Evolutionary conservation across 2,888 invertebrate species (phyloP), one percentile per base, ranked within the genome.

Genomic region (Automeris io): DNA sequence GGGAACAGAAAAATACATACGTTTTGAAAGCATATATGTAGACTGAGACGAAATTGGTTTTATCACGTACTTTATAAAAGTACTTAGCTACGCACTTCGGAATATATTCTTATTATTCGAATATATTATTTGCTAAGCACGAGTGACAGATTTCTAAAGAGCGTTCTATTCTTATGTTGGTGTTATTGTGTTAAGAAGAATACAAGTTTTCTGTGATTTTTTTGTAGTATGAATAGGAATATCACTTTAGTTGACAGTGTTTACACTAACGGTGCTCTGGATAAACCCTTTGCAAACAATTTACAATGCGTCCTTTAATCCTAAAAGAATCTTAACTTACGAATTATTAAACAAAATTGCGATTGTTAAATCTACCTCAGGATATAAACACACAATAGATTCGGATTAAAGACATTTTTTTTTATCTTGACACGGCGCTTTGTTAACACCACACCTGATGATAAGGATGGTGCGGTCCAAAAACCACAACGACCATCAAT

Each of bases 161-260:
- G 16, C 16, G 13, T 16, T 57, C 55, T 54, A 59, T 57, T 50
- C 46, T 51, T 45, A 61, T 53, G 47, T 57, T 52, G 8, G 25
- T 31, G 40, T 59, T 57, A 76, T 75, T 77, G 68, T 77, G 57
- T 59, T 50, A 48, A 29, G 16, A 61, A 60, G 74, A 79, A 79
- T 70, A 72, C 62, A 62, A 66, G 76, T 75, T 79, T 74, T 70
- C 56, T 43, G n/a, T 49, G 52, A 54, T 54, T 50, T 51, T 66
- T 54, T 51, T 69, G 75, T 81, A 78, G 75, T 80, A 60, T 48
- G 51, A 52, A 75, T 80, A 60, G 48, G 51, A 52, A 59, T 55
- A 61, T 59, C 57, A 60, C 61, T 80, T 79, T 62, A 62, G 63
- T 59, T 79, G 80, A 79, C 79, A 77, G 65, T 75, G 65, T 71